Conservation (phyloP, 2,797 vertebrate species). For the Eidolon dupreanum region DNA sequence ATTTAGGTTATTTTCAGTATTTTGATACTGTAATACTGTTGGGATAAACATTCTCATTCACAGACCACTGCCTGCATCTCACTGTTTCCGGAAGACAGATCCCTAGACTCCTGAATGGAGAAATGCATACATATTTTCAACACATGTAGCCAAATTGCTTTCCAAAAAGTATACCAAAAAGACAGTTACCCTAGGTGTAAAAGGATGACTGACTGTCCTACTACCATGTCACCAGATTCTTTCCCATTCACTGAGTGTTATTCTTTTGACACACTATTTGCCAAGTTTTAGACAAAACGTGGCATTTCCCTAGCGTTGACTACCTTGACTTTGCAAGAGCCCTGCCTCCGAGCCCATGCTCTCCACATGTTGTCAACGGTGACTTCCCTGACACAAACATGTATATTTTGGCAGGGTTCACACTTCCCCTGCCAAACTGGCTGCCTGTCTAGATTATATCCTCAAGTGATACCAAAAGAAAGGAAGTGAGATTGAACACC, state of each 20-base stretch:
- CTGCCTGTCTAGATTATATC: slow-evolving; percentile 20
- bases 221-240: background rate
- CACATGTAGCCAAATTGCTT: background rate
- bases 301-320: background rate
- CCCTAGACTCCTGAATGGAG: background rate
- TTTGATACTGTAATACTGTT: background rate
- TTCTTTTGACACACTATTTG: background rate
- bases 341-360: background rate
- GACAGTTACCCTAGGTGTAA: background rate
- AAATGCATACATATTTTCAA: background rate
- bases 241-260: background rate
- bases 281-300: background rate
- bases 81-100: background rate
- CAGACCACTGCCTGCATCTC: background rate
- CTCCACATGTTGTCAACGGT: background rate
- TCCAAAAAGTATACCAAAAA: background rate
- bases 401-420: background rate
- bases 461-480: slow-evolving; percentile 49
- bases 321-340: rapidly evolving
- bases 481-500: background rate
- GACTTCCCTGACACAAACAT: slow-evolving; percentile 16
- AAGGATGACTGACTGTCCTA: background rate
- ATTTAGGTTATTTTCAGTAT: background rate
- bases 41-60: background rate
- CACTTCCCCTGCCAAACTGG: slow-evolving; percentile 46